Evolutionary conservation across 1,140 invertebrate genomes (phyloP).

Genomic region (Euglossa dilemma): DNA sequence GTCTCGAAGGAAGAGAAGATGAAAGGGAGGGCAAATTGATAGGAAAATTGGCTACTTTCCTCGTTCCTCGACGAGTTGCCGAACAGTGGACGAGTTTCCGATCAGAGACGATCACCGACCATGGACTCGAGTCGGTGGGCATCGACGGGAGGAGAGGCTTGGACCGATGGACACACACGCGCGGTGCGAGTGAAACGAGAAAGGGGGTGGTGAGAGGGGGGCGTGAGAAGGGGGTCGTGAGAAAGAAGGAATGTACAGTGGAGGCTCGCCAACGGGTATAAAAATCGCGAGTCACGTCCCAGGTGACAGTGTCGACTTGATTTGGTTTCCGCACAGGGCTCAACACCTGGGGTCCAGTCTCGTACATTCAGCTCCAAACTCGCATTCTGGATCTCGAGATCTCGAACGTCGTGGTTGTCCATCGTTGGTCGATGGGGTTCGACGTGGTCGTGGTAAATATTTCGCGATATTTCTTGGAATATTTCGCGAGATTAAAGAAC

Average conservation of each 20-base stretch:
- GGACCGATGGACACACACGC: too few species aligned
- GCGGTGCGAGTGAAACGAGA: too few species aligned
- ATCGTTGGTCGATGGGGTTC: not conserved
- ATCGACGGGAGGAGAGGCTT: too few species aligned
- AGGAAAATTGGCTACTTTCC: slow-evolving; percentile 45
- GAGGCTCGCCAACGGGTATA: slow-evolving; percentile 63
- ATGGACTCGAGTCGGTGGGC: not conserved
- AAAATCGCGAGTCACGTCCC: slow-evolving; percentile 81
- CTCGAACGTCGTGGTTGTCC: not conserved
- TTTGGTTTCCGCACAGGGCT: slow-evolving; percentile 84
- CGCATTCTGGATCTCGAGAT: slow-evolving; percentile 53
- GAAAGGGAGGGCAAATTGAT: slow-evolving; percentile 48
- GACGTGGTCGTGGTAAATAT: not conserved
- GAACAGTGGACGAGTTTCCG: not conserved
- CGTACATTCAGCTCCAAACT: slow-evolving; percentile 80
- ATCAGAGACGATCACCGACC: slow-evolving; percentile 12
- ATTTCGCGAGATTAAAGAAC: not conserved
- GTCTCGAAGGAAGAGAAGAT: slow-evolving; percentile 5
- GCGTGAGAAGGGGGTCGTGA: not conserved
- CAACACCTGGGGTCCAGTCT: slow-evolving; percentile 83
- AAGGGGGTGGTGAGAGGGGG: not conserved
- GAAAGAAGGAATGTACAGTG: not conserved
- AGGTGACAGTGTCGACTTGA: slow-evolving; percentile 83
- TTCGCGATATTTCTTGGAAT: too few species aligned
- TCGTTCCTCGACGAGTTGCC: not conserved